Base-by-base conservation (phyloP, 2,888 invertebrate species). In the Tethea ocularis region DNA sequence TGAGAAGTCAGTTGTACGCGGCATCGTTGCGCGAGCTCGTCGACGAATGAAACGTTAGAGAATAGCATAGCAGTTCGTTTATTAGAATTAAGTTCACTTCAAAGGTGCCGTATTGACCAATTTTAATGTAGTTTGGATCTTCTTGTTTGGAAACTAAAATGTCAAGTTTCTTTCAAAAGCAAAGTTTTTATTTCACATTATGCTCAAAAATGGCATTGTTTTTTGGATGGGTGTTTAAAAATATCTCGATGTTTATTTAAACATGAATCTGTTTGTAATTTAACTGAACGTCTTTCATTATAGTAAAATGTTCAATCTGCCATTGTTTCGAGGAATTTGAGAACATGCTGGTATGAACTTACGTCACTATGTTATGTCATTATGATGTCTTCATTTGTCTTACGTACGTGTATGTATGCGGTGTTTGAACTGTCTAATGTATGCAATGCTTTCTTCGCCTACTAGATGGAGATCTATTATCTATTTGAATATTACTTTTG, bases 261-360 rank as follows among this genome's bases (percentile, higher is more conserved):
- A 46, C 20, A 46, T 46, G 46, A 46, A 46, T 20, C 20, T 54
- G 54, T 54, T 54, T 54, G 54, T 54, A 11, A 54, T 54, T 22
- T 29, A 29, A 33, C 20, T 33, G 20, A 5, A 33, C 54, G 33
- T 22, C 33, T 46, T 33, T 56, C 41, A 46, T 26, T 56, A 13
- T 23, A 13, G 23, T 36, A n/a, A 33, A 11, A 23, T 20, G 56
- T 56, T 20, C 36, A 56, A 56, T 56, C 41, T 46, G 41, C 68
- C 68, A 77, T 75, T 80, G 80, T 79, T 77, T 71, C 67, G 61
- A 22, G 59, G 68, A 77, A 78, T 60, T 57, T 20, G 71, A 75
- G 72, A 66, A 75, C 72, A 71, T 77, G 76, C 72, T 67, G 63
- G 41, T 10, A 36, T 38, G 29, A 22, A 33, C 33, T 10, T 61